A percentile compares a stretch with the other conserved stretches of the same genome.
Conservation (phyloP, 2,113 vertebrate species). For the Bubo scandiacus region DNA sequence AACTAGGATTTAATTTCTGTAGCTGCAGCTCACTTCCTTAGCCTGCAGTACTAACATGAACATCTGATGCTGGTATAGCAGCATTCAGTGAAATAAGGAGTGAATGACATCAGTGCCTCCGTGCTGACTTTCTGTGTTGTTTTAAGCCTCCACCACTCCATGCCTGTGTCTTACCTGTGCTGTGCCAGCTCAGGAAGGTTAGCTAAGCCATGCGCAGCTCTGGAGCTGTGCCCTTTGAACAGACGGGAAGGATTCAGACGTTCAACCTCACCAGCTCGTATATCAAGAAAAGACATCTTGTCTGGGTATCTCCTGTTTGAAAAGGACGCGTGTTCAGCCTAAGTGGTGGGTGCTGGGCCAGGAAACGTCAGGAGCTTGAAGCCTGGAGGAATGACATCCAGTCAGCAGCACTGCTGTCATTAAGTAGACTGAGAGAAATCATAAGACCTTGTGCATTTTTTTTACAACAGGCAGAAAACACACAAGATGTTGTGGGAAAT, state of each 20-base stretch:
- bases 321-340: background rate
- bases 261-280: background rate
- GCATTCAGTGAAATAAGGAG: background rate
- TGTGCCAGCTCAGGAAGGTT: background rate
- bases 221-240: background rate
- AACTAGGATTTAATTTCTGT: background rate
- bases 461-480: background rate
- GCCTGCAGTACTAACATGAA: background rate
- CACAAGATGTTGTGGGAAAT: background rate
- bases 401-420: background rate
- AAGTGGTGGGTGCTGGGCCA: background rate
- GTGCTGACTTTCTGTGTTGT: background rate
- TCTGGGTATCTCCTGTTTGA: background rate
- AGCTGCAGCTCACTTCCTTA: background rate
- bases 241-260: background rate
- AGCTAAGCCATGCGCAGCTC: background rate
- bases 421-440: background rate
- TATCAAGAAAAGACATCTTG: background rate
- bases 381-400: background rate
- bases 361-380: background rate
- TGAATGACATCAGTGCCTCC: background rate
- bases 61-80: background rate
- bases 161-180: rapidly evolving
- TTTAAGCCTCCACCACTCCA: background rate
- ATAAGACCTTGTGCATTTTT: background rate